These are phyloP conservation scores for Danio kyathit DNA, from an alignment of 2,797 vertebrate genomes.

Conservation along the genomic window DNA sequence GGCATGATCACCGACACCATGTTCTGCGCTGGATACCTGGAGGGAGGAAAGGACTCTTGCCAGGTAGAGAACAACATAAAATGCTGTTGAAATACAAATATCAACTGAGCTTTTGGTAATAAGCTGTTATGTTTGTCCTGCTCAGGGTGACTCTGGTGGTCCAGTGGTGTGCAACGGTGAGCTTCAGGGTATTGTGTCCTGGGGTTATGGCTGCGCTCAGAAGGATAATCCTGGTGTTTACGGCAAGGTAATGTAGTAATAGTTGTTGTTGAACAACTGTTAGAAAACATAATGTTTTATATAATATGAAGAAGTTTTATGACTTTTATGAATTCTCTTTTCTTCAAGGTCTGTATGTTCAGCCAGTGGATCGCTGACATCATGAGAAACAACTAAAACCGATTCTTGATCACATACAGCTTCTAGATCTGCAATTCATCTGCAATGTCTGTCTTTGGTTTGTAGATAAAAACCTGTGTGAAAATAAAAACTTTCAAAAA, in stretches of 20 bases:
- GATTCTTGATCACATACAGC: not conserved
- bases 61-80: not conserved
- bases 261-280: not conserved
- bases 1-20: conserved; percentile 50
- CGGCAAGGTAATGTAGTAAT: conserved; percentile 28
- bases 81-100: not conserved
- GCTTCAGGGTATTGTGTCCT: conserved; percentile 52
- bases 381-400: conserved; percentile 59
- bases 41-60: conserved; percentile 58
- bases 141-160: conserved; percentile 54
- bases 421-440: not conserved
- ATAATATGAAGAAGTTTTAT: not conserved
- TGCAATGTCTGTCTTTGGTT: not conserved
- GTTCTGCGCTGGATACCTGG: conserved; percentile 58
- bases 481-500: conserved; percentile 39
- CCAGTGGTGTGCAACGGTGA: conserved; percentile 48
- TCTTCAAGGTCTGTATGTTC: conserved; percentile 66
- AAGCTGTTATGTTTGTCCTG: not conserved
- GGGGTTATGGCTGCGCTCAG: conserved; percentile 48
- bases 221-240: conserved; percentile 38
- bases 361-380: conserved; percentile 61
- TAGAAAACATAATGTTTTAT: not conserved
- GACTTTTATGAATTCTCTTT: not conserved
- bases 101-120: not conserved
- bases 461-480: conserved; percentile 9